Evolutionary conservation across 1,140 invertebrate genomes (phyloP).

Genomic region (Fragariocoptes setiger): DNA sequence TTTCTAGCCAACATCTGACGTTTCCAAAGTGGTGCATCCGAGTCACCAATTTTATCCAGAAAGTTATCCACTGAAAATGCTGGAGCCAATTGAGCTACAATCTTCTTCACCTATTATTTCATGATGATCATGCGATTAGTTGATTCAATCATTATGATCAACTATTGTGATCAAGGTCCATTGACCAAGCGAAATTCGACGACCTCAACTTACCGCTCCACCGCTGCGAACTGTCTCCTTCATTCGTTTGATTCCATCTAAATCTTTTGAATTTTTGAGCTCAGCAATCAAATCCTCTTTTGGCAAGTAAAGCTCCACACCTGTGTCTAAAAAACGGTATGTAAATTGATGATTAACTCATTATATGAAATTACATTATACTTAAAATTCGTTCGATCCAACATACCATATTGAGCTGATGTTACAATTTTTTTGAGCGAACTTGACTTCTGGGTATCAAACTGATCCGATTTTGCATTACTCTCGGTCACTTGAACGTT

Average conservation of each 20-base stretch:
- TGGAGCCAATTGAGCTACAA: constrained; percentile 43
- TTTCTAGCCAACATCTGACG: constrained; percentile 71
- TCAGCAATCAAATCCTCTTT: constrained; percentile 63
- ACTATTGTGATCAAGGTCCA: neutral
- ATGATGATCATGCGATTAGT: neutral
- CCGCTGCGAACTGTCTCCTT: constrained; percentile 51
- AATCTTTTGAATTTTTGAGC: constrained; percentile 55
- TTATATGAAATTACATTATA: too few relatives aligned
- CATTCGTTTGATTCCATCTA: constrained; percentile 55
- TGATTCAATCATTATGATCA: neutral
- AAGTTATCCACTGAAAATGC: constrained; percentile 55
- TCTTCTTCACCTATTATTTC: constrained; percentile 28
- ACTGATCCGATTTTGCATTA: too few relatives aligned
- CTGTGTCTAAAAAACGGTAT: too few relatives aligned
- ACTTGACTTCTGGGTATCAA: too few relatives aligned
- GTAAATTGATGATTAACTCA: too few relatives aligned
- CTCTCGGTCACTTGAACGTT: too few relatives aligned
- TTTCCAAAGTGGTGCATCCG: constrained; percentile 72
- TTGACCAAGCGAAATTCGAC: neutral
- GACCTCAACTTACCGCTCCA: constrained; percentile 18
- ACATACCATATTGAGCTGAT: too few relatives aligned
- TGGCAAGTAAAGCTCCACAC: too few relatives aligned
- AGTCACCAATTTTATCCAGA: constrained; percentile 60
- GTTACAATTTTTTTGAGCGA: too few relatives aligned
- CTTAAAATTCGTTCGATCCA: too few relatives aligned